Evolutionary conservation across 2,113 vertebrate genomes (phyloP), one percentile per base, ranked within the genome.

Genomic region (Telmatochromis bifrenatus): DNA sequence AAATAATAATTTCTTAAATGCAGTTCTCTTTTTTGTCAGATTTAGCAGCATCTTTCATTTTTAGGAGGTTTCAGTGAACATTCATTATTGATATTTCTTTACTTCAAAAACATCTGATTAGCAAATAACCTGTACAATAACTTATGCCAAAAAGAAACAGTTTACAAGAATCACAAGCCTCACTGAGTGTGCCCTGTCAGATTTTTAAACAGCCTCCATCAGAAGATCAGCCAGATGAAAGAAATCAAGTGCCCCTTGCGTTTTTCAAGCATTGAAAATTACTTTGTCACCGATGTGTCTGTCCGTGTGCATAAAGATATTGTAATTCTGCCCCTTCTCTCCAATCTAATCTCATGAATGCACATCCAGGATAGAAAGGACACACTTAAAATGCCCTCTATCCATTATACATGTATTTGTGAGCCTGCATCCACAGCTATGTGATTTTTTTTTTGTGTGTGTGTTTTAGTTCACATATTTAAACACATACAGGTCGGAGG

Each of bases 351-450:
- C 91, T 91, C 91, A 91, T 92, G 88, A 94, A 94, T 93, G 88
- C 89, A 92, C 84, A 84, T 86, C 84, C 86, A 90, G 88, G 80
- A 83, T 19, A 79, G 83, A 86, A 90, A 88, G 91, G 80, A 93
- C 91, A 87, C 89, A 49, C 87, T 91, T 91, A 90, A 91, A 91
- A 89, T 91, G 75, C 79, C 88, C 79, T 84, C 85, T 47, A 93
- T 93, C 86, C 83, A 95, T 94, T 90, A 93, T 92, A 90, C 56
- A 91, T 94, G 89, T 75, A 79, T 93, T 89, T 89, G 89, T 81
- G 88, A 84, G 82, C 79, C 84, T 85, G 84, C 81, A 26, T 42
- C 58, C 82, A 81, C 3, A 7, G 55, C 79, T 37, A 37, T 37
- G 37, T 53, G 35, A 4, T 77, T 82, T 70, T 10, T 26, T 26